Percentiles rank a stretch among this genome's conserved stretches.
These are phyloP conservation scores for Albula goreensis DNA, from an alignment of 2,113 vertebrate species.

Conservation along the genomic window DNA sequence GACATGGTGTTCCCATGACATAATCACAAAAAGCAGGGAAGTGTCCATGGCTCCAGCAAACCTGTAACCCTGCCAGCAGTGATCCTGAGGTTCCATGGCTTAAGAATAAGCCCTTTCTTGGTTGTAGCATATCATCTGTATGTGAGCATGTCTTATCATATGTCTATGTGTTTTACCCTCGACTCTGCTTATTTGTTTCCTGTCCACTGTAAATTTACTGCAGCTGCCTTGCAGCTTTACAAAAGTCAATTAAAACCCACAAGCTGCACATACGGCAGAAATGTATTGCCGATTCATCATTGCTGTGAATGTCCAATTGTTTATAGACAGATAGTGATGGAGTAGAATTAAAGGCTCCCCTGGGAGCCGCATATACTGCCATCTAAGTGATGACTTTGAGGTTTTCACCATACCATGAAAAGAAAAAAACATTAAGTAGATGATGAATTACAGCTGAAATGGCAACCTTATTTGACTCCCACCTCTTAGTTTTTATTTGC, in stretches of 20 bases:
- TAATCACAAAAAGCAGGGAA: too few relatives aligned
- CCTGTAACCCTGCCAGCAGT: too few relatives aligned
- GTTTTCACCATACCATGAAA: background rate
- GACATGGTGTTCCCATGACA: too few relatives aligned
- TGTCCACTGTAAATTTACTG: background rate
- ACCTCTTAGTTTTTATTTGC: background rate
- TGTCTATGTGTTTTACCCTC: background rate
- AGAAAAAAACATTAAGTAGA: background rate
- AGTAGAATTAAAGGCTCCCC: slow-evolving; percentile 1
- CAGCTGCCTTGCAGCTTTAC: background rate
- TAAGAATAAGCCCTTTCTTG: too few relatives aligned
- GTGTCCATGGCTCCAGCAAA: too few relatives aligned
- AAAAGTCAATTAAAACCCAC: slow-evolving; percentile 16
- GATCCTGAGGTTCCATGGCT: too few relatives aligned
- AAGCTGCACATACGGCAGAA: slow-evolving; percentile 18
- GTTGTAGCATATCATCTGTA: too few relatives aligned
- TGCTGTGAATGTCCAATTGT: background rate
- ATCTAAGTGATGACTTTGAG: background rate
- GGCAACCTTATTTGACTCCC: background rate
- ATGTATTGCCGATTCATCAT: slow-evolving; percentile 2
- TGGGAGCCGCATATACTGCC: background rate
- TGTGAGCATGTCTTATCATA: background rate
- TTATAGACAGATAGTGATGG: slow-evolving; percentile 18
- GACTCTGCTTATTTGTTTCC: background rate
- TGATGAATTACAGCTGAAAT: background rate